A percentile compares a stretch with the other conserved stretches of the same genome.
Conservation (phyloP, 1,140 invertebrate genomes). For the Frieseomelitta varia region DNA sequence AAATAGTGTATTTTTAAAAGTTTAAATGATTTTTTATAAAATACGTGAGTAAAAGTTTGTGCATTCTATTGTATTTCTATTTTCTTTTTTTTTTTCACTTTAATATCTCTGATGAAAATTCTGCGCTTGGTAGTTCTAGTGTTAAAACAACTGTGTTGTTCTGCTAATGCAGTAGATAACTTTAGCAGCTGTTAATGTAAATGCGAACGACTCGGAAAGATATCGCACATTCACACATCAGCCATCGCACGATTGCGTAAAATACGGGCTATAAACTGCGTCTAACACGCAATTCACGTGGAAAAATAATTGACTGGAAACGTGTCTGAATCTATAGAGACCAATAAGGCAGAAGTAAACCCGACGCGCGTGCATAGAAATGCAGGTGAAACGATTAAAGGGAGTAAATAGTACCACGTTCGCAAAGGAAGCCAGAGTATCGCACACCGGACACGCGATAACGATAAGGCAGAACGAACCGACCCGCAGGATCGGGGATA, state of each 20-base stretch:
- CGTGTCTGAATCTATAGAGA: background rate
- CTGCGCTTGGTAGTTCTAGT: no score
- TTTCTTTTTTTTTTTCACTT: no score
- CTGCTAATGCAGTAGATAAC: background rate
- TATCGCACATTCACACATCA: background rate
- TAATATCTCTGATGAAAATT: no score
- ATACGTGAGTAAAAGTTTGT: no score
- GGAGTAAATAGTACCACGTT: background rate
- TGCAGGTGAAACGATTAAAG: background rate
- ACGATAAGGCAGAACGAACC: conserved; percentile 43
- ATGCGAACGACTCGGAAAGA: background rate
- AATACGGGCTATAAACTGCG: background rate
- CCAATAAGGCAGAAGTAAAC: background rate
- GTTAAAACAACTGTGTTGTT: no score
- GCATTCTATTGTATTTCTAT: no score
- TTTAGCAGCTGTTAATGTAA: background rate
- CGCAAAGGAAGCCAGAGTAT: conserved; percentile 29
- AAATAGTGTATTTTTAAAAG: no score
- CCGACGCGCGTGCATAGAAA: background rate
- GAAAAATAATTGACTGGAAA: background rate
- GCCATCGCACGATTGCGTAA: background rate
- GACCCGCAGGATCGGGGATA: background rate
- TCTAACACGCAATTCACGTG: background rate
- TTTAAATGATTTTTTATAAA: no score
- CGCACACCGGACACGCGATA: conserved; percentile 32